Percentiles rank a stretch among this genome's conserved stretches.
Evolutionary conservation across 2,113 vertebrate genomes (phyloP).

Genomic region (Cyprinodon variegatus): DNA sequence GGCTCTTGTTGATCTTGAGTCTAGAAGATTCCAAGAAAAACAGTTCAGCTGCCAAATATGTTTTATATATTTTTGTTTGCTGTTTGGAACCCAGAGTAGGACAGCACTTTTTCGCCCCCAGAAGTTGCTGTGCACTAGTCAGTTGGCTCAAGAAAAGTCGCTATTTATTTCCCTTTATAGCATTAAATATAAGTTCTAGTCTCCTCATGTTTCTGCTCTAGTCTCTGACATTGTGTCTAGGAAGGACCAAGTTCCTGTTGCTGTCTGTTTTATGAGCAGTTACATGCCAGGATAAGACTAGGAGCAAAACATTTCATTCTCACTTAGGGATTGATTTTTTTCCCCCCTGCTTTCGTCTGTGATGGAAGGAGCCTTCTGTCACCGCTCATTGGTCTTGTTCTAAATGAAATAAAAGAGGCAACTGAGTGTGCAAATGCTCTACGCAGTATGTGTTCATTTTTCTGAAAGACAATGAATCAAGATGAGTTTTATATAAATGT

Average conservation of each 20-base stretch:
- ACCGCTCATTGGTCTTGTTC: background rate
- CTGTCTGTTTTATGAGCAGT: background rate
- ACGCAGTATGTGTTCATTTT: background rate
- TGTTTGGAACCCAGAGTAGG: no score
- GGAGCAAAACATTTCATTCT: background rate
- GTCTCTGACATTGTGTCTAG: background rate
- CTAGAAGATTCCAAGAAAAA: no score
- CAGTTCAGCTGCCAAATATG: no score
- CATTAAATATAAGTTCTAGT: background rate
- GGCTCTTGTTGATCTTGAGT: no score
- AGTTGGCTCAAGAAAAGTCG: no score
- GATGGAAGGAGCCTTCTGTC: background rate
- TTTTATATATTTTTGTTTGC: no score
- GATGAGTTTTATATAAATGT: background rate
- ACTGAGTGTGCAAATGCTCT: background rate
- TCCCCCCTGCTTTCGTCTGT: background rate
- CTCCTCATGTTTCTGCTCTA: background rate
- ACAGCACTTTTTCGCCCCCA: no score
- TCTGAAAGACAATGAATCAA: constrained; percentile 1
- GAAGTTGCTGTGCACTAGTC: no score
- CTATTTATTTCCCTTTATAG: background rate
- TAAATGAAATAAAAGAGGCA: background rate
- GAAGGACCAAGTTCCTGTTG: background rate
- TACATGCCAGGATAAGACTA: background rate
- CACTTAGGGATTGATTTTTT: background rate